Base-by-base conservation (phyloP, 2,113 vertebrate species). In the Cavia porcellus region DNA sequence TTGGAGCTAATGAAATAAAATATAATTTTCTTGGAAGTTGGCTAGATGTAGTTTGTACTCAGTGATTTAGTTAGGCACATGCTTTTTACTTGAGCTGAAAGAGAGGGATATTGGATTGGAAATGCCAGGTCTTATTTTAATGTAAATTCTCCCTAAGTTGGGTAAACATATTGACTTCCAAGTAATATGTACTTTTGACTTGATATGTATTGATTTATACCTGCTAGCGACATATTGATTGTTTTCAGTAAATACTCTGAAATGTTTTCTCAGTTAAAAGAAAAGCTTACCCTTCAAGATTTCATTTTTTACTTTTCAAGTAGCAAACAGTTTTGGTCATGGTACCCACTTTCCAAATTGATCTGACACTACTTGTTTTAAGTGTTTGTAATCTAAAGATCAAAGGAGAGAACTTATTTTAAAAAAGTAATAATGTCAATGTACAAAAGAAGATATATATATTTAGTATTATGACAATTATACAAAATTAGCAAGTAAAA, bases 171-270 rank as follows among this genome's bases (percentile, higher is more conserved):
- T 94, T 80, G 89, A 80, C 79, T 94, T 97, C 59, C 52, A 92
- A 38, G 62, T 89, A 87, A 94, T 64, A 92, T 96, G n/a, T 86
- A 74, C 80, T 92, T 94, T 91, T 94, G 68, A 97, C 92, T 97
- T 97, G 79, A 84, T 97, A 95, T 86, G 45, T 96, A 96, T 95
- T 70, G 95, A 94, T 62, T 96, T 80, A 83, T 42, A 72, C 83
- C 74, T 96, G 55, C 59, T 80, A 87, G 72, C 86, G n/a, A 88
- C n/a, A 89, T 97, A 97, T 95, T 91, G 97, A 97, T 86, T 97
- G 55, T 83, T 97, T 97, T 96, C 4, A 45, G 86, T 96, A 93
- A 97, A 96, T 91, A 92, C 25, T 66, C 68, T 57, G 72, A 97
- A 97, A 96, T 70, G 83, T 89, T 90, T 94, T 95, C 61, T 89